Percentiles rank a stretch among this genome's conserved stretches.
These are phyloP conservation scores for Leucophenga maculata DNA, from an alignment of 2,888 invertebrate genomes.

Conservation along the genomic window DNA sequence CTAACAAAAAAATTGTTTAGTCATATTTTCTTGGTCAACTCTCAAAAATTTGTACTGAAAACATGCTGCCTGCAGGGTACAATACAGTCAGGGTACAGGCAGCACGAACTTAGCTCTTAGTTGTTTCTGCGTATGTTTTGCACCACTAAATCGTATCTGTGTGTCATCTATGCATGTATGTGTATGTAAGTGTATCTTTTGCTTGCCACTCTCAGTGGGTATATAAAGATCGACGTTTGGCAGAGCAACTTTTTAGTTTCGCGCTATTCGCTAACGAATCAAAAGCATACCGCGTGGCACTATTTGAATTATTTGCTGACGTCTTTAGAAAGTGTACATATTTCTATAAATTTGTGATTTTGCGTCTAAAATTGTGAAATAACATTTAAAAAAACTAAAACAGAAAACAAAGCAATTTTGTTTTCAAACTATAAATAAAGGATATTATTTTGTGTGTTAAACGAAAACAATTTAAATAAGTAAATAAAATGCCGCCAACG, in stretches of 20 bases:
- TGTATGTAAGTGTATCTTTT: slow-evolving; percentile 9
- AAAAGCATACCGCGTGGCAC: background rate
- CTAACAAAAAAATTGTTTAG: too few relatives aligned
- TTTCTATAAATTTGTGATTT: too few relatives aligned
- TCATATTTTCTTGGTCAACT: too few relatives aligned
- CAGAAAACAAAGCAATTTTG: background rate
- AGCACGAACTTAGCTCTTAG: too few relatives aligned
- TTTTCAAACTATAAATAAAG: background rate
- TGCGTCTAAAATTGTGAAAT: too few relatives aligned
- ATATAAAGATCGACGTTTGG: slow-evolving; percentile 46
- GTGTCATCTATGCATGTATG: background rate
- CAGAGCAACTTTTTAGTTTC: slow-evolving; percentile 50
- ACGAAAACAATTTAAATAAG: too few relatives aligned
- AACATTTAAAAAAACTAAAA: too few relatives aligned
- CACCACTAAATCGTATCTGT: background rate
- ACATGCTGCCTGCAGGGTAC: too few relatives aligned
- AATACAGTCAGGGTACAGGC: too few relatives aligned
- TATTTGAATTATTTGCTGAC: slow-evolving; percentile 18
- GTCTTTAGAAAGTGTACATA: background rate
- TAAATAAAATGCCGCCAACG: slow-evolving; percentile 66
- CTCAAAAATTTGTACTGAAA: too few relatives aligned
- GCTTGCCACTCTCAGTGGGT: slow-evolving; percentile 19
- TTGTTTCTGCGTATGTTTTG: too few relatives aligned
- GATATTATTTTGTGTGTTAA: background rate
- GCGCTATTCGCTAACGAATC: slow-evolving; percentile 43